These are phyloP conservation scores for Thripadectes ignobilis DNA, from an alignment of 2,797 vertebrate species.

Conservation along the genomic window DNA sequence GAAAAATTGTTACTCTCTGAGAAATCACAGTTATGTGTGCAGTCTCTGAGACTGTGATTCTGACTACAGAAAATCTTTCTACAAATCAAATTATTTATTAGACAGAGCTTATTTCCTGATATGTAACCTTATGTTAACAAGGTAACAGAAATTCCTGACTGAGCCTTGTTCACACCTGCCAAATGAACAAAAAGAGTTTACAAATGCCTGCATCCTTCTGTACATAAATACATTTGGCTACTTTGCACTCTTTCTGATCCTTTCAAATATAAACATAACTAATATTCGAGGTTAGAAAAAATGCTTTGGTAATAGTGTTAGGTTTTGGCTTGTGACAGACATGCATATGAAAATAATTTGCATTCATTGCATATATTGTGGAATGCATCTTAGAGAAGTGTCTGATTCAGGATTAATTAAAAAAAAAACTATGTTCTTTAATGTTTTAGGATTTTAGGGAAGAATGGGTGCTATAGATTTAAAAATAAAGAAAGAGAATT, in stretches of 20 bases:
- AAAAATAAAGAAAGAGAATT: not conserved
- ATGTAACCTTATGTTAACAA: not conserved
- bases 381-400: not conserved
- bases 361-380: not conserved
- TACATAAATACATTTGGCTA: not conserved
- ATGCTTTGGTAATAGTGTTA: not conserved
- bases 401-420: not conserved
- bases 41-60: not conserved
- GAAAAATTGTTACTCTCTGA: not conserved
- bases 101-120: not conserved
- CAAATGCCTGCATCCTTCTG: not conserved
- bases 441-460: not conserved
- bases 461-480: not conserved
- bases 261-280: not conserved
- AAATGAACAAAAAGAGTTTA: not conserved
- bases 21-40: not conserved
- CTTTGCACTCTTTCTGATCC: not conserved
- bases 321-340: not conserved
- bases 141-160: not conserved
- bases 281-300: not conserved
- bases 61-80: not conserved
- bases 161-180: not conserved
- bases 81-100: not conserved
- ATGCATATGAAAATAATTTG: not conserved
- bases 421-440: not conserved